These are phyloP conservation scores for Buphagus erythrorhynchus DNA, from an alignment of 2,797 vertebrate genomes.

Conservation along the genomic window DNA sequence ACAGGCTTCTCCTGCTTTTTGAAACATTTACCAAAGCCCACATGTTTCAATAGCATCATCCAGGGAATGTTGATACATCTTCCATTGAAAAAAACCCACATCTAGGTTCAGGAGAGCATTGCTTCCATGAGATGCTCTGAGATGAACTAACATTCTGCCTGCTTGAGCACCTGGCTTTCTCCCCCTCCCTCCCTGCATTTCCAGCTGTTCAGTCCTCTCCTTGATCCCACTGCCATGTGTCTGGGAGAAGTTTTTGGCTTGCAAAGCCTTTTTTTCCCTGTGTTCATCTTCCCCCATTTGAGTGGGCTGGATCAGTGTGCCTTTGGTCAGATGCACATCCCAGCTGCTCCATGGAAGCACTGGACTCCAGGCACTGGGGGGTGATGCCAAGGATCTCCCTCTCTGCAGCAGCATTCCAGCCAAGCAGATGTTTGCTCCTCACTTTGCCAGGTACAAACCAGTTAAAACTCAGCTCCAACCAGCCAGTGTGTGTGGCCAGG, in stretches of 20 bases:
- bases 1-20: not conserved
- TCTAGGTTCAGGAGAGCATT: not conserved
- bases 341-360: not conserved
- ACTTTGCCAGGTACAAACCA: not conserved
- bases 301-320: not conserved
- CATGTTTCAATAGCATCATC: not conserved
- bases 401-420: not conserved
- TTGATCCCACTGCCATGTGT: not conserved
- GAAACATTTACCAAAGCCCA: not conserved
- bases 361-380: fast-evolving
- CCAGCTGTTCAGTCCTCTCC: not conserved
- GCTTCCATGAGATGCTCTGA: not conserved
- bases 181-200: not conserved
- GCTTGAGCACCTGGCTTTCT: not conserved
- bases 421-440: not conserved
- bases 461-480: not conserved
- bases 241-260: not conserved
- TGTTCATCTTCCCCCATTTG: not conserved
- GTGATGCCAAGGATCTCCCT: not conserved
- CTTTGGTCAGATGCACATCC: fast-evolving
- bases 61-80: not conserved
- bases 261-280: not conserved
- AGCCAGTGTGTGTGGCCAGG: not conserved
- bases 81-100: not conserved
- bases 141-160: not conserved